Conservation (phyloP, 2,113 vertebrate genomes). For the Tretioscincus oriximinensis region DNA sequence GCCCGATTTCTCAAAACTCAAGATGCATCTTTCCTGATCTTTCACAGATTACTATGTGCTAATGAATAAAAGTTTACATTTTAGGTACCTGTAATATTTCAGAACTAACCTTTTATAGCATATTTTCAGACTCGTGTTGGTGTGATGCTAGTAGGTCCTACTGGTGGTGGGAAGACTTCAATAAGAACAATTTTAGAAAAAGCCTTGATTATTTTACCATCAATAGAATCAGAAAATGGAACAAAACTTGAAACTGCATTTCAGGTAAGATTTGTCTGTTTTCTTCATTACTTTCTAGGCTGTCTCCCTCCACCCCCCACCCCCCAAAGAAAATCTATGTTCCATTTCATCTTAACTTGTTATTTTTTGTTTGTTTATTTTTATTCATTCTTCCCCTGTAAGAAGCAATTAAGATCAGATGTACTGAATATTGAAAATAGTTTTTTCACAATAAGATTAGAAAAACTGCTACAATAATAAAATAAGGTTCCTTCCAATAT, state of each 20-base stretch:
- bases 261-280: background rate
- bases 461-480: background rate
- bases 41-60: no score
- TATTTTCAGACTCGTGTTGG: conserved; percentile 58
- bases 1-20: no score
- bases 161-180: conserved; percentile 70
- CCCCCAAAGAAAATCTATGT: background rate
- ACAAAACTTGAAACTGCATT: conserved; percentile 26
- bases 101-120: conserved; percentile 18
- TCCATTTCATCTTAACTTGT: background rate
- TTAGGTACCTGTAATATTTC: background rate
- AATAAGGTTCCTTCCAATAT: background rate
- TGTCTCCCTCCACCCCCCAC: no score
- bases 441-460: background rate
- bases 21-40: no score
- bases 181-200: conserved; percentile 68
- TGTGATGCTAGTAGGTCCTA: conserved; percentile 66
- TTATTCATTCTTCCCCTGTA: no score
- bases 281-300: background rate
- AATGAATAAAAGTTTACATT: background rate
- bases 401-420: background rate
- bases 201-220: conserved; percentile 46
- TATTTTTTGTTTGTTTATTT: no score
- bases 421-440: background rate
- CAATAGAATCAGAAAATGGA: background rate